phyloP scores from a whole-genome alignment of 2,888 invertebrate species.

The Noctua pronuba region DNA sequence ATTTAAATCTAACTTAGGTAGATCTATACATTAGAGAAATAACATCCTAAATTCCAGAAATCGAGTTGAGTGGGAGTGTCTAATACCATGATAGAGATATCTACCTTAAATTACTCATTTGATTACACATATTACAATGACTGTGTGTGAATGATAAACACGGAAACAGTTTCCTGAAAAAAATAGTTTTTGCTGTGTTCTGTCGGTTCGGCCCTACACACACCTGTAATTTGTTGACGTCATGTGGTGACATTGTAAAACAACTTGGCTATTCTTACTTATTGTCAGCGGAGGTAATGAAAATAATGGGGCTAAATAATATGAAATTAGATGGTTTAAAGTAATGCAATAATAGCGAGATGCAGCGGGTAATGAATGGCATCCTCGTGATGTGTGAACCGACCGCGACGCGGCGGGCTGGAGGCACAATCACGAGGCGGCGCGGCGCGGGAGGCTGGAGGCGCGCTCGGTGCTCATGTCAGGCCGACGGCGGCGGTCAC shows the following conservation, averaged over 20 bases:
- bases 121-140: slow-evolving; percentile 65
- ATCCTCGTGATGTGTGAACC: slow-evolving; percentile 78
- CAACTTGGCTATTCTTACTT: slow-evolving; percentile 83
- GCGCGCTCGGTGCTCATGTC: slow-evolving; percentile 48
- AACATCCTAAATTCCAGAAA: slow-evolving; percentile 9
- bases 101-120: slow-evolving; percentile 59
- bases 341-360: slow-evolving; percentile 86
- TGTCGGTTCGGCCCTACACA: slow-evolving; percentile 69
- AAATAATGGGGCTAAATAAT: slow-evolving; percentile 89
- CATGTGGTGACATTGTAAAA: slow-evolving; percentile 87
- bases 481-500: slow-evolving; percentile 39
- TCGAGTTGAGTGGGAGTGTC: slow-evolving; percentile 7
- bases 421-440: slow-evolving; percentile 5
- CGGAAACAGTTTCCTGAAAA: slow-evolving; percentile 81
- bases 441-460: slow-evolving; percentile 49
- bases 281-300: slow-evolving; percentile 87
- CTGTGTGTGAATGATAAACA: slow-evolving; percentile 70
- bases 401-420: neutral
- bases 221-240: slow-evolving; percentile 87
- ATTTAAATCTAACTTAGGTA: neutral
- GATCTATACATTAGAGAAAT: neutral
- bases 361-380: slow-evolving; percentile 79
- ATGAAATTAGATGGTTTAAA: slow-evolving; percentile 88
- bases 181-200: slow-evolving; percentile 70
- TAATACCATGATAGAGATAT: slow-evolving; percentile 33